These are phyloP conservation scores for Gallinago media DNA, from an alignment of 2,113 vertebrate species.

Conservation along the genomic window DNA sequence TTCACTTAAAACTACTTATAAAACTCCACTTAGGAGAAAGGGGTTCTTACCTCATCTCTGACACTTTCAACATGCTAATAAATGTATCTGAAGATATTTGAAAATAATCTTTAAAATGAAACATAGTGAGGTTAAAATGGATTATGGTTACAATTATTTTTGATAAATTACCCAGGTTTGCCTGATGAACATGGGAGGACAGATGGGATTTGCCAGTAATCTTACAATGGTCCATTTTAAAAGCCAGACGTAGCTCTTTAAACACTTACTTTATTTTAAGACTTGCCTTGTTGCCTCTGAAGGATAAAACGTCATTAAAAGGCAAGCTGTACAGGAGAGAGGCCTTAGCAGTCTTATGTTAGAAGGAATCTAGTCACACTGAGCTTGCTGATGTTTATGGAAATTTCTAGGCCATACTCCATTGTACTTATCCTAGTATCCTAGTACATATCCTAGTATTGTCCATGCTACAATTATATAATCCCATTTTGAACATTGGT, in stretches of 20 bases:
- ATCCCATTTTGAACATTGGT: not conserved
- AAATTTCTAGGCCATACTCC: not conserved
- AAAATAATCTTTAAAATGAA: not conserved
- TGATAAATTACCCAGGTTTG: not conserved
- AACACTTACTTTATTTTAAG: not conserved
- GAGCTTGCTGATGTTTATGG: not conserved
- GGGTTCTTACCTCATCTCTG: not conserved
- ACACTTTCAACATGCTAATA: not conserved
- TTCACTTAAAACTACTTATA: not conserved
- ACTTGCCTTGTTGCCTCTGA: not conserved
- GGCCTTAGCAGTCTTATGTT: not conserved
- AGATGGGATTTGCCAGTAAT: not conserved
- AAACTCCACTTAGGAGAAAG: not conserved
- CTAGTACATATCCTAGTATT: not conserved
- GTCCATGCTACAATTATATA: not conserved
- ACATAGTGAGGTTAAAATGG: not conserved
- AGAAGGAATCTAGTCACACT: not conserved
- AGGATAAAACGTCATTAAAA: not conserved
- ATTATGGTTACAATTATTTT: not conserved
- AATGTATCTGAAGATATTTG: not conserved
- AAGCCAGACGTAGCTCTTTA: not conserved
- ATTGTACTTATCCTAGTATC: not conserved
- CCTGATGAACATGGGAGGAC: not conserved
- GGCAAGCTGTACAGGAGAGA: not conserved
- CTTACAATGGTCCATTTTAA: not conserved